Evolutionary conservation across 2,888 invertebrate species (phyloP).

Genomic region (Hemistola chrysoprasaria): DNA sequence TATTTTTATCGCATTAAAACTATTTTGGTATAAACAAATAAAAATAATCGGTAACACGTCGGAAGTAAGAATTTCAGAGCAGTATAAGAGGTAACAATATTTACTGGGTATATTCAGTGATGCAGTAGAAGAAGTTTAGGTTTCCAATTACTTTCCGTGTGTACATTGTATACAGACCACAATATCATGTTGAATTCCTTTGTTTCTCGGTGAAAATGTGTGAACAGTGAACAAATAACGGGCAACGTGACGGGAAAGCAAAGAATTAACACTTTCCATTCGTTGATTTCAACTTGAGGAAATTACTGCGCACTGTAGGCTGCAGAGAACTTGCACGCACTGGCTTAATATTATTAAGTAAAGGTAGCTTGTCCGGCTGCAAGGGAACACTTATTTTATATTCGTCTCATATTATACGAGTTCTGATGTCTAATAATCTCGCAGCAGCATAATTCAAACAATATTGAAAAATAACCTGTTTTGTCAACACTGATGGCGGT

Average conservation of each 20-base stretch:
- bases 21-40: too few relatives aligned
- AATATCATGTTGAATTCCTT: constrained; percentile 27
- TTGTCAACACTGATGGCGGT: too few relatives aligned
- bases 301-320: constrained; percentile 26
- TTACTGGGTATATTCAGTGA: too few relatives aligned
- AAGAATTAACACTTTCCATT: constrained; percentile 41
- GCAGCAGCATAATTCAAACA: constrained; percentile 18
- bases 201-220: constrained; percentile 45
- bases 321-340: neutral
- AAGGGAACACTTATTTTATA: constrained; percentile 17
- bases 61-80: too few relatives aligned
- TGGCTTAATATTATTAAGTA: constrained; percentile 5
- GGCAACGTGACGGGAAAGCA: constrained; percentile 39
- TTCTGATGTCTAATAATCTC: constrained; percentile 16
- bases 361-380: constrained; percentile 9
- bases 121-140: neutral
- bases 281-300: constrained; percentile 26
- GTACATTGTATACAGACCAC: constrained; percentile 2
- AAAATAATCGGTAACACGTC: too few relatives aligned
- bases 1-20: too few relatives aligned
- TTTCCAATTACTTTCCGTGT: constrained; percentile 8
- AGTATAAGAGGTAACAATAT: too few relatives aligned
- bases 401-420: constrained; percentile 10
- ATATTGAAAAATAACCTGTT: constrained; percentile 23
- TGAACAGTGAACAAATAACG: constrained; percentile 38